Evolutionary conservation across 1,140 invertebrate genomes (phyloP).

Genomic region (Theocolax elegans): DNA sequence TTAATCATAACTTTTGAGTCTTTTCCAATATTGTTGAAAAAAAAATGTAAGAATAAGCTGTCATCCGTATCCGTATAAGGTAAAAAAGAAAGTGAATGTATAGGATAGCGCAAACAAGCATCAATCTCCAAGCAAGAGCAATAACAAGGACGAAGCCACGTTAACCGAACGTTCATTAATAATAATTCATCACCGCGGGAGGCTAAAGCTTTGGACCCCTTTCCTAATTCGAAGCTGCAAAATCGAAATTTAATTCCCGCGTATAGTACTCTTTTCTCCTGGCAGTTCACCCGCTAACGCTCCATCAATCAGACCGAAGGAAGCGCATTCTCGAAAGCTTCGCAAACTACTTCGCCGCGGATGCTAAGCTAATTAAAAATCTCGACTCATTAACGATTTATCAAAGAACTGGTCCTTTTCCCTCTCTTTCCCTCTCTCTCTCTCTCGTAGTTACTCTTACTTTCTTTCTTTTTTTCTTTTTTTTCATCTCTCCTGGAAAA

Average conservation of each 20-base stretch:
- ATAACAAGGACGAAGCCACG: not conserved
- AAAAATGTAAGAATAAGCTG: no score
- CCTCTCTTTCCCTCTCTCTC: not conserved
- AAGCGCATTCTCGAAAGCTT: constrained; percentile 12
- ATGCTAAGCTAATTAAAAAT: constrained; percentile 38
- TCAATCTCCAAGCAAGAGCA: constrained; percentile 5
- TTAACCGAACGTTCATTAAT: constrained; percentile 16
- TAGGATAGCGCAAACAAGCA: constrained; percentile 10
- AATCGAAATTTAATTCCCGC: constrained; percentile 30
- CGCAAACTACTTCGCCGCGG: constrained; percentile 2
- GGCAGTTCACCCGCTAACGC: not conserved
- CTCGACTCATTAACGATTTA: constrained; percentile 39
- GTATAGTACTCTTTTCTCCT: constrained; percentile 1
- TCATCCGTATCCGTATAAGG: no score
- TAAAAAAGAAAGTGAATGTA: no score
- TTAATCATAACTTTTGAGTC: no score
- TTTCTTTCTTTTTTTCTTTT: no score
- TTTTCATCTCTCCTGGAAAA: no score
- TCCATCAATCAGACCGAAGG: constrained; percentile 32
- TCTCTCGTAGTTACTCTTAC: no score
- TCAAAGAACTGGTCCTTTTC: constrained; percentile 15
- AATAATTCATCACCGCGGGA: constrained; percentile 30
- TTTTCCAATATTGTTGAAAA: no score
- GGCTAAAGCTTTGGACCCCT: no score
- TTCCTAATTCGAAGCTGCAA: constrained; percentile 32